A percentile compares a stretch with the other conserved stretches of the same genome.
phyloP scores from a whole-genome alignment of 2,888 invertebrate species.

The Cataglyphis altisquamis region DNA sequence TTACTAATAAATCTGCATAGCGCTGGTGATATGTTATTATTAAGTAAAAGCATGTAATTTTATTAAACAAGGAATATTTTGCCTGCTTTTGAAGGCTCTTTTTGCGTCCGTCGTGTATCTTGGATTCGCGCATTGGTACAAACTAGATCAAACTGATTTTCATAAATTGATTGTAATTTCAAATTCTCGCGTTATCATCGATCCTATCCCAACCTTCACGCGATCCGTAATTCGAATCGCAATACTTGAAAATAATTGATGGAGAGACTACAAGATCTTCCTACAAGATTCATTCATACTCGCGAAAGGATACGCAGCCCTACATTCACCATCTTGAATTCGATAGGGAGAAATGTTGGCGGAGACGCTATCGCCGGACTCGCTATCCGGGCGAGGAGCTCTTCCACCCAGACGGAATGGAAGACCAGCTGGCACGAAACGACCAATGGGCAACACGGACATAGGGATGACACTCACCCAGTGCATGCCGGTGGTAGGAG shows the following conservation, averaged over 20 bases:
- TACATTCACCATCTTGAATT: conserved; percentile 50
- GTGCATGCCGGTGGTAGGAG: conserved; percentile 95
- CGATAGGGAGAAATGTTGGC: conserved; percentile 13
- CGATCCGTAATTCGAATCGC: not conserved
- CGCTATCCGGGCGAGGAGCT: conserved; percentile 20
- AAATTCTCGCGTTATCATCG: conserved; percentile 7
- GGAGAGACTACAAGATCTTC: not conserved
- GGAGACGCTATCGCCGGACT: conserved; percentile 35
- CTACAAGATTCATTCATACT: not conserved
- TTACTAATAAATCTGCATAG: not conserved
- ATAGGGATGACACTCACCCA: conserved; percentile 90
- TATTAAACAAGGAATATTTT: not conserved
- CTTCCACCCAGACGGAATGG: conserved; percentile 42
- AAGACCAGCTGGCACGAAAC: conserved; percentile 42
- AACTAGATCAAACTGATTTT: not conserved
- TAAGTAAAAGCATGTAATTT: not conserved
- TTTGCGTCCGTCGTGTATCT: not conserved
- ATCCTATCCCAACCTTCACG: not conserved
- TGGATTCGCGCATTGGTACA: not conserved
- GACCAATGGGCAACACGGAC: conserved; percentile 69
- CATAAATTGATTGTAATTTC: conserved; percentile 13
- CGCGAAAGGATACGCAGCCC: not conserved
- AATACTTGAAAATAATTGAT: conserved; percentile 2
- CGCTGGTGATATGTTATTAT: not conserved
- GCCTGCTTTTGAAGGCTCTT: not conserved